Evolutionary conservation across 2,888 invertebrate genomes (phyloP), one percentile per base, ranked within the genome.

Genomic region (Thymelicus lineola): DNA sequence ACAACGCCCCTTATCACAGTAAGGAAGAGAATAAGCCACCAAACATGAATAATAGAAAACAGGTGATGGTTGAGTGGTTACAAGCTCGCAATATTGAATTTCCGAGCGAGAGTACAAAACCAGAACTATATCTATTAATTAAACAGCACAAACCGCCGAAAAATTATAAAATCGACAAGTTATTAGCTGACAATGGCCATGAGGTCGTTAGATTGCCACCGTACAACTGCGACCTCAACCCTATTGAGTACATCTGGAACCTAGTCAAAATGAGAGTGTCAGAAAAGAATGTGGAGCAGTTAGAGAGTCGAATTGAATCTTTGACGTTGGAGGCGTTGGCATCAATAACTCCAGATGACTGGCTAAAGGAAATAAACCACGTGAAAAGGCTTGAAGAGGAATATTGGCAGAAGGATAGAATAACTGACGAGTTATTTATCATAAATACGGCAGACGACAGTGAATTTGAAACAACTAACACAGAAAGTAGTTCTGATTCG

Each of bases 171-270:
- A 71, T 81, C 7, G 81, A 84, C 70, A 75, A 82, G 69, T 77
- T 82, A 67, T 75, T 81, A 38, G 73, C 66, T 67, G 73, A 66
- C n/a, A 61, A 80, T 64, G 79, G 80, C 61, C 81, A 79, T 67
- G 78, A 77, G 59, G 78, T 82, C 9, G 67, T 85, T 20, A 73
- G 82, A 48, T 68, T 84, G 71, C 83, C 83, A 45, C 82, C 84
- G 0, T 82, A 82, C 55, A 77, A 82, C 60, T 80, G 80, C 63
- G 80, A 83, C 68, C 72, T 83, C 10, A 83, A 82, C 70, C 82
- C 80, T 6, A 80, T 82, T 36, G 80, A 82, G 72, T 72, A 77
- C 46, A 76, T 82, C 35, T 75, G 74, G 71, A 71, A 71, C 50
- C 45, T 70, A 55, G 36, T 58, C 1, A 58, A 58, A 58, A 58